These are phyloP conservation scores for Orgyia antiqua DNA, from an alignment of 2,888 invertebrate genomes.

Conservation along the genomic window DNA sequence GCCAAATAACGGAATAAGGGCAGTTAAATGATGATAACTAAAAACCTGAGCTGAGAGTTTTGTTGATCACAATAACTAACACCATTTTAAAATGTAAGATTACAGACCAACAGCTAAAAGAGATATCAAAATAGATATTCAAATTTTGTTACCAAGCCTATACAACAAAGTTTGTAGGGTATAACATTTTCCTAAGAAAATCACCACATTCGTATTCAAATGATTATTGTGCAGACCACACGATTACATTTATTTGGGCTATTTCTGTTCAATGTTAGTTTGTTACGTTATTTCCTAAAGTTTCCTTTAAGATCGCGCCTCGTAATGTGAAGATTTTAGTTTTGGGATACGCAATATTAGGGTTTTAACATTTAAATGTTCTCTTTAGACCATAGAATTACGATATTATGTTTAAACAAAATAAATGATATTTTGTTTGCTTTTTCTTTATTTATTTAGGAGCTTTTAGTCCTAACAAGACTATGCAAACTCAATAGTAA, in stretches of 20 bases:
- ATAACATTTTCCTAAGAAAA: slow-evolving; percentile 38
- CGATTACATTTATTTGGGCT: slow-evolving; percentile 68
- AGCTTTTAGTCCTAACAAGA: too few species aligned
- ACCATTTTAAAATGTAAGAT: too few species aligned
- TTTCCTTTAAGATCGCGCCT: slow-evolving; percentile 31
- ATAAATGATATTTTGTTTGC: too few species aligned
- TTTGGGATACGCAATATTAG: not conserved
- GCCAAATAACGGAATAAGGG: too few species aligned
- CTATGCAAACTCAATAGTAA: too few species aligned
- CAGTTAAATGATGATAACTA: too few species aligned
- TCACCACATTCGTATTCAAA: slow-evolving; percentile 74
- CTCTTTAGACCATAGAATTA: too few species aligned
- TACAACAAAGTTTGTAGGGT: slow-evolving; percentile 20
- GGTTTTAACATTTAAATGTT: too few species aligned
- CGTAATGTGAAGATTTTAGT: slow-evolving; percentile 7
- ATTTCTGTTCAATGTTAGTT: slow-evolving; percentile 36
- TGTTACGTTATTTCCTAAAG: slow-evolving; percentile 29
- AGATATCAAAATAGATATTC: slow-evolving; percentile 34
- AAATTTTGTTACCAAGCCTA: slow-evolving; percentile 20
- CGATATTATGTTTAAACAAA: slow-evolving; percentile 19
- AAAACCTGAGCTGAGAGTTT: too few species aligned
- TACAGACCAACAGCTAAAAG: slow-evolving; percentile 20
- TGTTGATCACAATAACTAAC: too few species aligned
- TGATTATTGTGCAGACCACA: slow-evolving; percentile 67
- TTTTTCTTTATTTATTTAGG: too few species aligned